Base-by-base conservation (phyloP, 2,888 invertebrate genomes). In the Galerucella calmariensis region DNA sequence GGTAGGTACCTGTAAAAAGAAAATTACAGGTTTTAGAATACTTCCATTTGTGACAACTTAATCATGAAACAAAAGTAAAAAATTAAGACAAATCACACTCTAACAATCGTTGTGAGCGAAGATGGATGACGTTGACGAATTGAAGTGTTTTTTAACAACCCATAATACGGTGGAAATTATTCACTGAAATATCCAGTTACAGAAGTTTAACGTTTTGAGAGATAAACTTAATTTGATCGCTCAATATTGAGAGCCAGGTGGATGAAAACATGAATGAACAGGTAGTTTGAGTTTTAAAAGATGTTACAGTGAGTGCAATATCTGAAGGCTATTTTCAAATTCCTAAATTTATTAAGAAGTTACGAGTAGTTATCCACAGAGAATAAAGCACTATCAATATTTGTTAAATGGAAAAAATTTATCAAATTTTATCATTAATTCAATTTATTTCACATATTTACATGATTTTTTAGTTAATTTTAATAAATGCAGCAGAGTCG, bases 181-280 rank as follows among this genome's bases (percentile, higher is more conserved):
- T 76, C 67, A 68, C 74, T 75, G 67, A 66, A 73, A 71, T 69
- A 66, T 75, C 72, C 59, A 62, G 69, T 75, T 75, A 75, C 71
- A 53, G 56, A 69, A 69, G 46, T 61, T 51, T 73, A 61, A 72
- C 62, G 48, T 70, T 56, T 58, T 58, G 24, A 69, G 63, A 59
- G 61, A 41, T 74, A 74, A 74, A 70, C 67, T 67, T 74, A 70
- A 62, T 74, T 70, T 74, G 70, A 74, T 74, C 66, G 61, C 74
- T 74, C 70, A 51, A 74, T 74, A 70, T 62, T 70, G 56, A 76
- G 69, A 65, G 16, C 46, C 63, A 65, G 63, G 41, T 65, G 46
- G 16, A 44, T 44, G 44, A 62, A 27, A 1, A 41, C 35, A 41
- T 51, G 51, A 51, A 51, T 8, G 51, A 51, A 51, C 51, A 51